These are phyloP conservation scores for Ochropleura leucogaster DNA, from an alignment of 2,888 invertebrate genomes.

Conservation along the genomic window DNA sequence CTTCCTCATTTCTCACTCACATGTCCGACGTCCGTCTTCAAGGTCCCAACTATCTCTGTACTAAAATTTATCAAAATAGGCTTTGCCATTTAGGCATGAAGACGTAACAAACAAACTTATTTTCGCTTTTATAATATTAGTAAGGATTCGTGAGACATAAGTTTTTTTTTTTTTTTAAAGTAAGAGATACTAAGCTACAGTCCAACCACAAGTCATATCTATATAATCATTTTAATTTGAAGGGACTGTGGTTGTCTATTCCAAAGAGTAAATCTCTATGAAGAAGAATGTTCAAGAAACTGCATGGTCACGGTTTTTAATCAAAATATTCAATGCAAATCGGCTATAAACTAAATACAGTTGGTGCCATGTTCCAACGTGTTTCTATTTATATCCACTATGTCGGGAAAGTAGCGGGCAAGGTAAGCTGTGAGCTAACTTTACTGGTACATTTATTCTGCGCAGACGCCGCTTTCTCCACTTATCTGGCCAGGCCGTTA, in stretches of 20 bases:
- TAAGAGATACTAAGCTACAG: background rate
- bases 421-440: background rate
- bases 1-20: no score
- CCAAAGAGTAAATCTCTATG: background rate
- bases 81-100: no score
- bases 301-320: background rate
- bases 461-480: constrained; percentile 36
- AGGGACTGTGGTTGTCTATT: no score
- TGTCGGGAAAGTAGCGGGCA: constrained; percentile 39
- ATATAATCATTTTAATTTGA: no score
- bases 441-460: constrained; percentile 38
- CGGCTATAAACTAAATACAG: background rate
- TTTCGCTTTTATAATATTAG: no score
- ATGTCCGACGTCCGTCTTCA: no score
- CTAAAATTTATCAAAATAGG: no score
- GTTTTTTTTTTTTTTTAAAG: no score
- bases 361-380: background rate
- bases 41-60: no score
- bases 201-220: background rate
- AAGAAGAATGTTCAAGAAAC: background rate
- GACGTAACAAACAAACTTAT: no score
- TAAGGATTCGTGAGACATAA: no score
- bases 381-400: constrained; percentile 36
- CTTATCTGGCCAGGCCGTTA: constrained; percentile 29
- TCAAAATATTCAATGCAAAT: background rate